These are phyloP conservation scores for Pseudomyrmex flavicornis DNA, from an alignment of 1,140 invertebrate genomes.

Conservation along the genomic window DNA sequence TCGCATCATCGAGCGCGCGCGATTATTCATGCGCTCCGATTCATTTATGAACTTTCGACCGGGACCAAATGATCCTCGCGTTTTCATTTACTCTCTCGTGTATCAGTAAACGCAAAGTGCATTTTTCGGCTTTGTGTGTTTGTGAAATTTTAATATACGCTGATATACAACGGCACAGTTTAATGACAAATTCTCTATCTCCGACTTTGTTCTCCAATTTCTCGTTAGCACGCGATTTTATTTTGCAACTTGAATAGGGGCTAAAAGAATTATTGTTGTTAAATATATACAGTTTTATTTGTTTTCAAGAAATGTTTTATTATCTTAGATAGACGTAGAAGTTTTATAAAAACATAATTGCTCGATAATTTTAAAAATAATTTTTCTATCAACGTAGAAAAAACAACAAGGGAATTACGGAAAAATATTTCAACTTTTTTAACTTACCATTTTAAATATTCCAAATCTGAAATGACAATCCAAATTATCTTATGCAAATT, in stretches of 20 bases:
- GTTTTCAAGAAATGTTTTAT: background rate
- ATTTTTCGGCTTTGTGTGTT: conserved; percentile 20
- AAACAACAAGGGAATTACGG: conserved; percentile 2
- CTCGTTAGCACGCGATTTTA: background rate
- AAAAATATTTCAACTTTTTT: background rate
- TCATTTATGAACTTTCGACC: conserved; percentile 59
- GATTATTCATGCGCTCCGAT: conserved; percentile 49
- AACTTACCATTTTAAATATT: conserved; percentile 46
- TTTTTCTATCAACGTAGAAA: background rate
- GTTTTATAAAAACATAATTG: too few relatives aligned
- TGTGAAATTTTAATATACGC: conserved; percentile 47
- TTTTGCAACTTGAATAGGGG: background rate
- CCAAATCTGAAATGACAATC: conserved; percentile 5
- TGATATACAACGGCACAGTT: conserved; percentile 1
- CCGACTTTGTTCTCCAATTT: background rate
- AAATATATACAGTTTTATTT: background rate
- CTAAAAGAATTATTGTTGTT: too few relatives aligned
- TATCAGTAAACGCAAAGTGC: conserved; percentile 50
- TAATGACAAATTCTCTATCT: conserved; percentile 22
- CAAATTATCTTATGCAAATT: conserved; percentile 43
- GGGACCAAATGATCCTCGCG: conserved; percentile 40
- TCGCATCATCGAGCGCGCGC: conserved; percentile 4
- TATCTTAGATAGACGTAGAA: too few relatives aligned
- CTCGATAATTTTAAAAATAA: background rate
- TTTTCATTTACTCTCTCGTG: conserved; percentile 45